phyloP scores from a whole-genome alignment of 1,140 invertebrate species.

The Rhopalosiphum padi region DNA sequence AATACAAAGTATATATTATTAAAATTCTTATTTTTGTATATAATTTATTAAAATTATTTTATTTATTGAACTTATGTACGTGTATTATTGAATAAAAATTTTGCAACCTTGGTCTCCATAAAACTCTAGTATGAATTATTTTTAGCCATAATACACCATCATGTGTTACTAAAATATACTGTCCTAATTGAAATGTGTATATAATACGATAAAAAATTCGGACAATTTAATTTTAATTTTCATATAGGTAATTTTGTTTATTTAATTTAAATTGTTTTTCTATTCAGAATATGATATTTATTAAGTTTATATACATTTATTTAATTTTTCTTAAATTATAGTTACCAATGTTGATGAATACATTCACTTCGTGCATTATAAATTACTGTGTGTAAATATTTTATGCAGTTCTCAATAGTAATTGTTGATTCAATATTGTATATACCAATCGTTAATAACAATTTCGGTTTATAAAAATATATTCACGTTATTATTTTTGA shows the following conservation, averaged over 20 bases:
- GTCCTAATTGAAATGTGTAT: neutral
- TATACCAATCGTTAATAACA: neutral
- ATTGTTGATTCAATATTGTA: neutral
- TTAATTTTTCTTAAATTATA: neutral
- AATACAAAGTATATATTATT: neutral
- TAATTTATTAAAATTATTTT: neutral
- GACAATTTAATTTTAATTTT: neutral
- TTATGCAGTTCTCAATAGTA: neutral
- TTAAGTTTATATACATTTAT: no score
- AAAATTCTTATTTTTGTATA: neutral
- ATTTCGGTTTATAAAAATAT: neutral
- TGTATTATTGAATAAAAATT: neutral
- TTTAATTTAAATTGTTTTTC: neutral
- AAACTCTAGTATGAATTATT: neutral
- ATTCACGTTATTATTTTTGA: neutral
- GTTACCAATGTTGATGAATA: neutral
- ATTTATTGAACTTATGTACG: neutral
- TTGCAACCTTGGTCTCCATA: neutral
- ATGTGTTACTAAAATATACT: neutral
- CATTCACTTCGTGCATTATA: neutral
- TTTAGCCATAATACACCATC: neutral
- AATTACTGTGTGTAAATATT: no score
- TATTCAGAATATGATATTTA: no score
- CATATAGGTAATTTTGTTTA: neutral
- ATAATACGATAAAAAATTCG: neutral